These are phyloP conservation scores for Muricea muricata DNA, from an alignment of 92 coral and sea anemone genomes.

Conservation along the genomic window DNA sequence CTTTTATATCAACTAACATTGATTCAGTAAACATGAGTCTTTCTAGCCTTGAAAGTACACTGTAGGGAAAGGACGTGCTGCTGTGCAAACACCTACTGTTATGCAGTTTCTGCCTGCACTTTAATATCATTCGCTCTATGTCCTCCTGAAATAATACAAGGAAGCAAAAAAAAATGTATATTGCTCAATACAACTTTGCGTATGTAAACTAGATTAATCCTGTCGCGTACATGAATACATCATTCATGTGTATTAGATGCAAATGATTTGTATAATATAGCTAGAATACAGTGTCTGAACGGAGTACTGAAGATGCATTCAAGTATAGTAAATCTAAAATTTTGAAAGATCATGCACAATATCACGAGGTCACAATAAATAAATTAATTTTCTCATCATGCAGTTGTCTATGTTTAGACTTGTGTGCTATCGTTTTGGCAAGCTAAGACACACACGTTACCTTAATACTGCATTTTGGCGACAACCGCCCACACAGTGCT, in stretches of 20 bases:
- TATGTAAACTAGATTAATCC: slow-evolving; percentile 10
- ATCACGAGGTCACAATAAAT: too few species aligned
- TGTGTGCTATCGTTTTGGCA: not conserved
- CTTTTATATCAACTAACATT: not conserved
- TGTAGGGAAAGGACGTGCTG: not conserved
- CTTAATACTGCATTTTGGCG: not conserved
- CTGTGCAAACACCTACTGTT: too few species aligned
- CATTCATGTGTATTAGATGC: not conserved
- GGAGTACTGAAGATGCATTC: not conserved
- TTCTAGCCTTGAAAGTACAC: too few species aligned
- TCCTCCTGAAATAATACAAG: not conserved
- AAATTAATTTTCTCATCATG: not conserved
- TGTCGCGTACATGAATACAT: not conserved
- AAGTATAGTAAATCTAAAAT: not conserved
- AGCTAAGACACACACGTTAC: not conserved
- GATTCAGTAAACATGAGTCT: not conserved
- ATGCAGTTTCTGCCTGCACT: not conserved
- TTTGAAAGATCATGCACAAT: not conserved
- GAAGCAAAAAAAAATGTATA: not conserved
- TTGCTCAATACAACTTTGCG: not conserved
- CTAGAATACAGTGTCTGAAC: not conserved
- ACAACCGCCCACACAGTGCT: slow-evolving; percentile 9
- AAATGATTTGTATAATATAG: not conserved
- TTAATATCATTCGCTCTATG: not conserved
- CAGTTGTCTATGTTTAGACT: not conserved